These are phyloP conservation scores for Willisornis vidua DNA, from an alignment of 2,113 vertebrate species.

Conservation along the genomic window DNA sequence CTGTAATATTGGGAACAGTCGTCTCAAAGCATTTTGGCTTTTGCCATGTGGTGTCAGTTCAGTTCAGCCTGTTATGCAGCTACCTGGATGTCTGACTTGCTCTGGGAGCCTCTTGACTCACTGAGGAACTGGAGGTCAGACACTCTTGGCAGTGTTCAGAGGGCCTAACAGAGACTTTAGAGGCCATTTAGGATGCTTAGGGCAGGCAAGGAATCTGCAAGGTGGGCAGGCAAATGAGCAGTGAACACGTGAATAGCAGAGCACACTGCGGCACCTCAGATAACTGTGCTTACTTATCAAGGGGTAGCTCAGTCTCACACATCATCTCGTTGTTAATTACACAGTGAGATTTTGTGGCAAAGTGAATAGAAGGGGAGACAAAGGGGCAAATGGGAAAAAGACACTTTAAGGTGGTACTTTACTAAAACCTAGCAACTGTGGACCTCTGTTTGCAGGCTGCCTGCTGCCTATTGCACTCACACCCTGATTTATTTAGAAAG, in stretches of 20 bases:
- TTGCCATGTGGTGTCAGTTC: not conserved
- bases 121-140: not conserved
- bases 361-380: not conserved
- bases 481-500: not conserved
- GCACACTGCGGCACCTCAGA: not conserved
- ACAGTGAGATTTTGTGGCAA: not conserved
- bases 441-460: not conserved
- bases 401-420: not conserved
- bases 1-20: not conserved
- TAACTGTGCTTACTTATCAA: no score
- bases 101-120: not conserved
- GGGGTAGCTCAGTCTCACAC: not conserved
- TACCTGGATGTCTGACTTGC: not conserved
- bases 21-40: not conserved
- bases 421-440: not conserved
- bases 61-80: not conserved
- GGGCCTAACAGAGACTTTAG: not conserved
- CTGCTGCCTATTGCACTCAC: accelerated
- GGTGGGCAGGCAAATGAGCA: not conserved
- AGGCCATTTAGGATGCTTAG: not conserved
- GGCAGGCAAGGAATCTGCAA: not conserved
- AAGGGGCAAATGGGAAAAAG: not conserved
- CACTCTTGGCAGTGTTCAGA: not conserved
- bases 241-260: not conserved
- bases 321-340: not conserved